These are phyloP conservation scores for Merodon equestris DNA, from an alignment of 2,888 invertebrate genomes.

Conservation along the genomic window DNA sequence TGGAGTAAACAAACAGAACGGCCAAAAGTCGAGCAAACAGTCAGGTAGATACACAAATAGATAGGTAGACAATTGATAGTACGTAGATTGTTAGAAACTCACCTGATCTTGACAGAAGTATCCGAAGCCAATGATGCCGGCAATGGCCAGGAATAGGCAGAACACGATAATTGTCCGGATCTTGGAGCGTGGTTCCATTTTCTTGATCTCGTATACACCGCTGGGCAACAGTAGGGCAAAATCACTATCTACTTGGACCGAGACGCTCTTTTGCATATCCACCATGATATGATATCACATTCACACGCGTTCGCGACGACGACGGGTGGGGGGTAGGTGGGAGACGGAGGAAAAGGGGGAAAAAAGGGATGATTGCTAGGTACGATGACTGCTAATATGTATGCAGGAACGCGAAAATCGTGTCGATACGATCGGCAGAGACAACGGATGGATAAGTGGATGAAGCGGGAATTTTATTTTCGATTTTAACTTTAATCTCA, in stretches of 20 bases:
- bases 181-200: conserved; percentile 91
- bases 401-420: too few species aligned
- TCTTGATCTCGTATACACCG: conserved; percentile 89
- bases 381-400: too few species aligned
- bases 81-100: conserved; percentile 73
- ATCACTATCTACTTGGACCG: conserved; percentile 91
- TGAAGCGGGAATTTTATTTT: conserved; percentile 43
- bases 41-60: background rate
- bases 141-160: conserved; percentile 89
- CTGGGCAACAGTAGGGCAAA: conserved; percentile 88
- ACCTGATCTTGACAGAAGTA: conserved; percentile 94
- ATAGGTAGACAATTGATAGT: conserved; percentile 14
- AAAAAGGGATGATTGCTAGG: too few species aligned
- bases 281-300: conserved; percentile 70
- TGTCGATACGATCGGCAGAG: too few species aligned
- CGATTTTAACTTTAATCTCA: conserved; percentile 19
- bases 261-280: conserved; percentile 87
- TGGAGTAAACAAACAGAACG: conserved; percentile 7
- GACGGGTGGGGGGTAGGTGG: background rate
- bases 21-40: conserved; percentile 11
- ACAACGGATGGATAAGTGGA: conserved; percentile 33
- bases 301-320: conserved; percentile 47
- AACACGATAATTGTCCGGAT: conserved; percentile 89
- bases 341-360: background rate
- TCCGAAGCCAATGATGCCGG: conserved; percentile 93